phyloP scores from a whole-genome alignment of 2,888 invertebrate genomes.

The Drosophila maculinotata region DNA sequence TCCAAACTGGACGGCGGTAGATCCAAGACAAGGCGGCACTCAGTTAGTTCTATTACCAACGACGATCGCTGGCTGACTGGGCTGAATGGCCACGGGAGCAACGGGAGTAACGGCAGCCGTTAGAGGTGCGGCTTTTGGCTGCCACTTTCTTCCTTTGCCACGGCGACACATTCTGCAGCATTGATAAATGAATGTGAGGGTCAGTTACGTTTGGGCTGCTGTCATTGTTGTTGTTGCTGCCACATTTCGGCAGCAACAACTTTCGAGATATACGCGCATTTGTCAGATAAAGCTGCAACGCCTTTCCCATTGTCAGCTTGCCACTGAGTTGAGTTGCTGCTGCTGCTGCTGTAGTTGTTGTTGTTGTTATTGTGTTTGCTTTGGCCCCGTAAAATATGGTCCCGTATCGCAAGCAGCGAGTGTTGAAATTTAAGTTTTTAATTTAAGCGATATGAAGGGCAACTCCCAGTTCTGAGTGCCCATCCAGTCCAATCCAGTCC shows the following conservation, averaged over 20 bases:
- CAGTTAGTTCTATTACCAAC: slow-evolving; percentile 39
- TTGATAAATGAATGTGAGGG: slow-evolving; percentile 81
- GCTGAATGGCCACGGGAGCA: slow-evolving; percentile 36
- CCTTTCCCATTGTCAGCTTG: slow-evolving; percentile 76
- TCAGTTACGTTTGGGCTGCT: slow-evolving; percentile 63
- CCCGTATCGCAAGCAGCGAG: slow-evolving; percentile 68
- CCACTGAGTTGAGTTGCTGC: slow-evolving; percentile 51
- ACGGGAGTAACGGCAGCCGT: slow-evolving; percentile 41
- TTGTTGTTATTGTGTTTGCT: slow-evolving; percentile 59
- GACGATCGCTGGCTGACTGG: slow-evolving; percentile 39
- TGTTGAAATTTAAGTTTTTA: slow-evolving; percentile 80
- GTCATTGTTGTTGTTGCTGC: slow-evolving; percentile 28
- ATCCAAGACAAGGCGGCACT: slow-evolving; percentile 62
- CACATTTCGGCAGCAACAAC: slow-evolving; percentile 61
- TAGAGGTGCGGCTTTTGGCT: slow-evolving; percentile 51
- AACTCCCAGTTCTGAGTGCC: slow-evolving; percentile 26
- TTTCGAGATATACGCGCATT: slow-evolving; percentile 78
- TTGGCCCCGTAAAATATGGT: slow-evolving; percentile 67
- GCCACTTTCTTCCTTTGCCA: slow-evolving; percentile 58
- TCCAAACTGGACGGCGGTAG: slow-evolving; percentile 50
- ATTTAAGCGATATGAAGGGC: slow-evolving; percentile 78
- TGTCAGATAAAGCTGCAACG: slow-evolving; percentile 77
- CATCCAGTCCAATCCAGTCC: slow-evolving; percentile 15
- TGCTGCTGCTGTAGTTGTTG: slow-evolving; percentile 19
- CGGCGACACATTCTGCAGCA: slow-evolving; percentile 70